Base-by-base conservation (phyloP, 53 echinoderm and acorn worm genomes). In the Arbacia lixula region DNA sequence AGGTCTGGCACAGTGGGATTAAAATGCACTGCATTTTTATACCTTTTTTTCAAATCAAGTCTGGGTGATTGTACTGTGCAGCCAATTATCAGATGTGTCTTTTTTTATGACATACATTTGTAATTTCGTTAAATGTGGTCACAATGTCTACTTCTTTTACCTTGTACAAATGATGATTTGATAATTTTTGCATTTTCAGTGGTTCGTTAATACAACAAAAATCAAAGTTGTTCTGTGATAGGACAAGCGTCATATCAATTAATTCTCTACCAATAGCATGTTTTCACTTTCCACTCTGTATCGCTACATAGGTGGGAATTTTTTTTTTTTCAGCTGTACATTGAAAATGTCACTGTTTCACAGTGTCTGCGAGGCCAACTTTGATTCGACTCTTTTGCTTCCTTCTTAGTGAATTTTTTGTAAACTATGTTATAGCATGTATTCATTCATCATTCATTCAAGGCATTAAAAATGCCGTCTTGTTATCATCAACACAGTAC, bases 121-220 rank as follows among this genome's bases (percentile, higher is more conserved):
- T 22, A 6, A 26, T 43, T 57, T n/a, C n/a, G n/a, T n/a, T n/a
- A n/a, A n/a, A 21, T 46, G 49, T 53, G 74, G 51, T 74, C 74
- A 34, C 28, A 31, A 25, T 53, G 26, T 49, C 29, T 49, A 53
- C 34, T 53, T 81, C 42, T 81, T 81, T 81, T 81, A 81, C 82
- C 64, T 42, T 81, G 82, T 81, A 81, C 20, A 63, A 78, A 77
- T 21, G 49, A 61, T 81, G 33, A 81, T 81, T 81, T 81, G 63
- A 60, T 81, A 81, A 81, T 46, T 61, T 63, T 77, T n/a, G n/a
- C n/a, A n/a, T n/a, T n/a, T n/a, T n/a, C n/a, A n/a, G n/a, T n/a
- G n/a, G n/a, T n/a, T n/a, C 14, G 46, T 46, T 10, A 46, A 8
- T 46, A 14, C 8, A 46, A 46, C 46, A 46, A 46, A 46, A 46